These are phyloP conservation scores for Bostrychus sinensis DNA, from an alignment of 2,113 vertebrate genomes.

Conservation along the genomic window DNA sequence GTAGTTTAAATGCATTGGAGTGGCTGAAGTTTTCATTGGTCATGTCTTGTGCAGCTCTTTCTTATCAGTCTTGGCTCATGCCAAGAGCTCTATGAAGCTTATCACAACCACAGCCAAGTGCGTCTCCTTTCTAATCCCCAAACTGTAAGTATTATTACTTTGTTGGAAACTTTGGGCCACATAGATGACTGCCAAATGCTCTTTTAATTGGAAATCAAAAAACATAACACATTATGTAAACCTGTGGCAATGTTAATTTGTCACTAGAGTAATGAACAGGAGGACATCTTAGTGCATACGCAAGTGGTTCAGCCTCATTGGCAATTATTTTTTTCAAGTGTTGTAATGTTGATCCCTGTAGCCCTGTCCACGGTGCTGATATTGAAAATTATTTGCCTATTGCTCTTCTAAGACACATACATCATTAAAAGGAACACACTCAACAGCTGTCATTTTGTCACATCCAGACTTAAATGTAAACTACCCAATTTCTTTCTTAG, in stretches of 20 bases:
- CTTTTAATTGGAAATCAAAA: constrained; percentile 58
- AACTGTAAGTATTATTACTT: constrained; percentile 48
- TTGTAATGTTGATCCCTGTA: constrained; percentile 43
- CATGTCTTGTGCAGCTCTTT: constrained; percentile 47
- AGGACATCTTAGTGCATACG: constrained; percentile 5
- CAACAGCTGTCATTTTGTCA: no score
- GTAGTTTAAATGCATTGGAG: constrained; percentile 25
- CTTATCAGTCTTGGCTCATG: constrained; percentile 47
- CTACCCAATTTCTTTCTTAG: no score
- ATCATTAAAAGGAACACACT: not conserved
- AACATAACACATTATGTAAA: constrained; percentile 49
- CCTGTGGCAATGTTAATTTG: constrained; percentile 46
- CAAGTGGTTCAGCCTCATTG: not conserved
- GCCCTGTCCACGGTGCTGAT: constrained; percentile 42
- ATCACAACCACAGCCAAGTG: constrained; percentile 39
- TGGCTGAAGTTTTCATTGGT: constrained; percentile 27
- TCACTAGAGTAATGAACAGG: constrained; percentile 2
- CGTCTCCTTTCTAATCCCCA: constrained; percentile 30
- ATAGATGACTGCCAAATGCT: constrained; percentile 36
- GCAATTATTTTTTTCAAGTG: not conserved
- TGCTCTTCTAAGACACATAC: not conserved
- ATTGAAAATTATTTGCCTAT: not conserved
- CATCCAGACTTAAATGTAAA: no score
- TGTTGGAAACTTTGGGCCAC: constrained; percentile 52
- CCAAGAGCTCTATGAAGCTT: constrained; percentile 47